A percentile compares a stretch with the other conserved stretches of the same genome.
These are phyloP conservation scores for Promerops cafer DNA, from an alignment of 2,113 vertebrate genomes.

Conservation along the genomic window DNA sequence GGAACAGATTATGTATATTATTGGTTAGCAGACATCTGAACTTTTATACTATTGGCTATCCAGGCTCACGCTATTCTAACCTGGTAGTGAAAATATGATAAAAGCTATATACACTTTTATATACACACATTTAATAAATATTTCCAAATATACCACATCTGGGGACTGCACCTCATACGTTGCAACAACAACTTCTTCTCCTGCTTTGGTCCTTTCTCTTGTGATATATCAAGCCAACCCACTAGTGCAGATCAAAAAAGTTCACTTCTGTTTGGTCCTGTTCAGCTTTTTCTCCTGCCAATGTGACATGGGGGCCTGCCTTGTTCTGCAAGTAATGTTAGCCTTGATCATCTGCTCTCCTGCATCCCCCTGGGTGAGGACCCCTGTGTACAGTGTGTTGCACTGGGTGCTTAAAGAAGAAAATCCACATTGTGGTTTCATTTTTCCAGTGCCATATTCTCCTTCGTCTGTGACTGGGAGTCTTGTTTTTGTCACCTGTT, in stretches of 20 bases:
- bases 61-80: neutral
- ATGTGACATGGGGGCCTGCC: rapidly evolving
- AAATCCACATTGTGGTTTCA: neutral
- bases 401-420: neutral
- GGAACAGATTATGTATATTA: neutral
- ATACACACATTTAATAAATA: neutral
- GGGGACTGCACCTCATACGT: rapidly evolving
- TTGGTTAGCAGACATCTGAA: neutral
- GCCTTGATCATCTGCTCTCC: neutral
- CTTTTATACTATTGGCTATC: neutral
- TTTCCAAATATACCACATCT: neutral
- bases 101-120: neutral
- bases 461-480: neutral
- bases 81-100: neutral
- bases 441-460: neutral
- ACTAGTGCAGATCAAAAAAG: neutral
- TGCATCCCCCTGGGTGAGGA: neutral
- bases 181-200: neutral
- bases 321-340: neutral
- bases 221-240: neutral
- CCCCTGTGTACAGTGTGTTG: neutral
- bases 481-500: neutral
- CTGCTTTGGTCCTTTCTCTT: neutral
- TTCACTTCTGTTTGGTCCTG: neutral
- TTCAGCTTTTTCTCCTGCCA: neutral